Evolutionary conservation across 1,140 invertebrate species (phyloP), one percentile per base, ranked within the genome.

Genomic region (Manduca sexta): DNA sequence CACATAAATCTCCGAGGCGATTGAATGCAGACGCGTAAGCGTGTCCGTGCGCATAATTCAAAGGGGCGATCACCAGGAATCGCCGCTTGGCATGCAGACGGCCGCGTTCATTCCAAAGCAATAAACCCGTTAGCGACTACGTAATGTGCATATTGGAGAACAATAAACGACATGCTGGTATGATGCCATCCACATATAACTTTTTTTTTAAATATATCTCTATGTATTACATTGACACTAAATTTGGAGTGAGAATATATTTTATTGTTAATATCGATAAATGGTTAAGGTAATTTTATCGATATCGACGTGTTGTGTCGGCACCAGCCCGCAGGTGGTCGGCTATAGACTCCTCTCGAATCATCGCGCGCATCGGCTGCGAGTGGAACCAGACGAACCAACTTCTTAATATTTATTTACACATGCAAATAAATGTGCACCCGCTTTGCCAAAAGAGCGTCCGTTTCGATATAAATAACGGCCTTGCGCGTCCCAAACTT

Each of bases 11-110:
- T 77, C 55, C 45, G 61, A 61, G 59, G 61, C 67, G 70, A 78
- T 75, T 75, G 73, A 83, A 79, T 79, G 69, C 74, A 75, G 74
- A 78, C 74, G 69, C 62, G 66, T 68, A 71, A 77, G 74, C 64
- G 71, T 77, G 76, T 76, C 63, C 62, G 57, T 65, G 69, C 77
- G 74, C 77, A 84, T 84, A 84, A 75, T 80, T 81, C 72, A 80
- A 75, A 74, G 72, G 73, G 75, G 72, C 75, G 71, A 81, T 81
- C 77, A 80, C 76, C 76, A 83, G 71, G 78, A 83, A 80, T 74
- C 69, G 69, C 59, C 64, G 66, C 64, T 84, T 84, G 68, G 76
- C 80, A 84, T 84, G 80, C 80, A 82, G 76, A 80, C 80, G 69
- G 62, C 49, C 56, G 57, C 64, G 64, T 71, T 73, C 74, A 80